phyloP scores from a whole-genome alignment of 2,113 vertebrate genomes.

The Psettodes erumei region DNA sequence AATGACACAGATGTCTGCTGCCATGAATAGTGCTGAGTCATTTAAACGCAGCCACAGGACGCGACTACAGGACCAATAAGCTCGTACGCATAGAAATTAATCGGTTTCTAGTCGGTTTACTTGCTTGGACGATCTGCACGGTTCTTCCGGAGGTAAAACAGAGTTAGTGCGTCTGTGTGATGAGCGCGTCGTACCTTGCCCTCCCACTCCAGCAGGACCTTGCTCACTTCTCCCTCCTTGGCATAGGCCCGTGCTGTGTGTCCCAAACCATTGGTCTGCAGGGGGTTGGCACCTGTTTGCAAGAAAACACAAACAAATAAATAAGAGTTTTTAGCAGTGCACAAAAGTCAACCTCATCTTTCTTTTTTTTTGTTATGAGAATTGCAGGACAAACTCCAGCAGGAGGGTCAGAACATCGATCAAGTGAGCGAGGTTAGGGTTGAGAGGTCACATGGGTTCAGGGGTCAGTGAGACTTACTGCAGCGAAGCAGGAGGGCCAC shows the following conservation, averaged over 20 bases:
- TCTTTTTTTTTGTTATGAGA: background rate
- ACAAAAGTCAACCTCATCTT: background rate
- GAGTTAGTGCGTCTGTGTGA: background rate
- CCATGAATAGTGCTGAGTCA: constrained; percentile 37
- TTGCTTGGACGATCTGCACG: background rate
- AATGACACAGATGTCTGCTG: constrained; percentile 59
- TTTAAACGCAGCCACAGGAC: constrained; percentile 33
- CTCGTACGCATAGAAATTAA: constrained; percentile 9
- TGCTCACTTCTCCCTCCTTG: constrained; percentile 90
- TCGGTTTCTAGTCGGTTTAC: constrained; percentile 25
- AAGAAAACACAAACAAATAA: constrained; percentile 15
- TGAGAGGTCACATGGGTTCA: constrained; percentile 72
- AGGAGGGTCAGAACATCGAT: constrained; percentile 54
- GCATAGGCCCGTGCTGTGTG: constrained; percentile 91
- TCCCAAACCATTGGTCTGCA: constrained; percentile 92
- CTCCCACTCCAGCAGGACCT: constrained; percentile 86
- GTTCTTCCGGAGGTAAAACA: background rate
- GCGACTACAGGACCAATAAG: background rate
- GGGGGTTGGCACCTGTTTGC: constrained; percentile 90
- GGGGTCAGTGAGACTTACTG: constrained; percentile 68
- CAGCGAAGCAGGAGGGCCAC: constrained; percentile 39
- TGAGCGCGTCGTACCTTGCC: constrained; percentile 82
- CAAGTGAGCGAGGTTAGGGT: constrained; percentile 25
- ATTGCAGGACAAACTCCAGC: constrained; percentile 33
- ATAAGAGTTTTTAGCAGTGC: background rate